Percentiles rank a stretch among this genome's conserved stretches.
phyloP scores from a whole-genome alignment of 2,888 invertebrate genomes.

The Bugulina stolonifera region DNA sequence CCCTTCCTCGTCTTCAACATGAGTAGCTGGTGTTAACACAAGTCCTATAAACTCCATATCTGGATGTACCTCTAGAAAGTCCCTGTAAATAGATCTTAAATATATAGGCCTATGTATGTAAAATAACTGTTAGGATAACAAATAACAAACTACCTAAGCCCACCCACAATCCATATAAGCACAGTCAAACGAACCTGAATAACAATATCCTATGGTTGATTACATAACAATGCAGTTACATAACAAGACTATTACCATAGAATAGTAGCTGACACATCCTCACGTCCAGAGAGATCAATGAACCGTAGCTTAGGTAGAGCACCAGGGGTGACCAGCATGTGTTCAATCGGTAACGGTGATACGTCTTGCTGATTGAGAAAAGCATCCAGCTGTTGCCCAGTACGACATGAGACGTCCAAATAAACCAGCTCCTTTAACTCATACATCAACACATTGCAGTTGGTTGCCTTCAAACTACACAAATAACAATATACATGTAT shows the following conservation, averaged over 20 bases:
- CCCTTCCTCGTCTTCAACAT: slow-evolving; percentile 34
- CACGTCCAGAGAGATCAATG: slow-evolving; percentile 64
- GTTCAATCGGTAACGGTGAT: slow-evolving; percentile 30
- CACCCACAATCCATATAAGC: no score
- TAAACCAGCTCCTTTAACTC: background rate
- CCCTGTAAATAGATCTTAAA: no score
- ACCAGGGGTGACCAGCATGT: slow-evolving; percentile 38
- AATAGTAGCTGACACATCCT: slow-evolving; percentile 55
- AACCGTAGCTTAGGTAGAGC: slow-evolving; percentile 59
- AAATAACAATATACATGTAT: no score
- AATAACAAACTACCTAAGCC: no score
- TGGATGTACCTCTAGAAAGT: slow-evolving; percentile 52
- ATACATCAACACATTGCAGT: background rate
- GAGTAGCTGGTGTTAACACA: slow-evolving; percentile 58
- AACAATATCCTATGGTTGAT: no score
- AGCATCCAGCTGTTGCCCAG: background rate
- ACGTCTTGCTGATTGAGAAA: background rate
- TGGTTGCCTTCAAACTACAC: background rate
- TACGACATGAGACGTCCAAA: background rate
- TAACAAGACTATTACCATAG: no score
- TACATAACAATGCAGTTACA: no score
- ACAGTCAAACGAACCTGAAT: no score
- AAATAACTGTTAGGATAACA: no score
- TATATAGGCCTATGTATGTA: no score
- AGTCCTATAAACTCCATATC: slow-evolving; percentile 59